These are phyloP conservation scores for Sinodicranocentrus sp. DNA, from an alignment of 2,888 invertebrate species.

Conservation along the genomic window DNA sequence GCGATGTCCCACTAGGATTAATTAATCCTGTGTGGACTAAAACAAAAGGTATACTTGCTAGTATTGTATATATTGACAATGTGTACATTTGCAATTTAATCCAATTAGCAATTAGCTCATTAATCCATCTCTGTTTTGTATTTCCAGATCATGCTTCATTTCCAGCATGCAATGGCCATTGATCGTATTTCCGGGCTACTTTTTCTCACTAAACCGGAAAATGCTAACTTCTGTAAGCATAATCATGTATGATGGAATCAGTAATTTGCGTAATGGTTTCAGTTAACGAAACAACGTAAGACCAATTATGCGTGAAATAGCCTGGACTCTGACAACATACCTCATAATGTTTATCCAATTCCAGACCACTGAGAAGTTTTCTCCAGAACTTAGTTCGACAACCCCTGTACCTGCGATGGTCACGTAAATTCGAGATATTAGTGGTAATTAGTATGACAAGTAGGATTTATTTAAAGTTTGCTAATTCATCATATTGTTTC, in stretches of 20 bases:
- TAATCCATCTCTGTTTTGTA: no score
- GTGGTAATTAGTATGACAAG: not conserved
- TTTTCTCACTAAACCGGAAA: constrained; percentile 53
- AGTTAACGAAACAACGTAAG: no score
- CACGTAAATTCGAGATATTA: not conserved
- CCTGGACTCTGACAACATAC: constrained; percentile 40
- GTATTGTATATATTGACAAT: no score
- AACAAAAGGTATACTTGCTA: constrained; percentile 56
- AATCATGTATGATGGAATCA: no score
- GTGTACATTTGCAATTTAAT: no score
- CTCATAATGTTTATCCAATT: constrained; percentile 25
- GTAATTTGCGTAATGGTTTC: no score
- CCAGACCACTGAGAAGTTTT: constrained; percentile 6
- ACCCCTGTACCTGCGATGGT: not conserved
- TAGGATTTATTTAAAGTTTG: not conserved
- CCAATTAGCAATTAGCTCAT: no score
- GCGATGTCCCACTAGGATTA: constrained; percentile 42
- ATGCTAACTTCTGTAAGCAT: constrained; percentile 35
- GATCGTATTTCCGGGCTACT: constrained; percentile 42
- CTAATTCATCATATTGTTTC: not conserved
- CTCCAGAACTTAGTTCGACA: not conserved
- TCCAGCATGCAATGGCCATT: constrained; percentile 58
- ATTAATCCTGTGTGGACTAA: constrained; percentile 22
- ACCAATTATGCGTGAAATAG: constrained; percentile 20
- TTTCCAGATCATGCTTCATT: constrained; percentile 47